These are phyloP conservation scores for Diaphora mendica DNA, from an alignment of 2,888 invertebrate species.

Conservation along the genomic window DNA sequence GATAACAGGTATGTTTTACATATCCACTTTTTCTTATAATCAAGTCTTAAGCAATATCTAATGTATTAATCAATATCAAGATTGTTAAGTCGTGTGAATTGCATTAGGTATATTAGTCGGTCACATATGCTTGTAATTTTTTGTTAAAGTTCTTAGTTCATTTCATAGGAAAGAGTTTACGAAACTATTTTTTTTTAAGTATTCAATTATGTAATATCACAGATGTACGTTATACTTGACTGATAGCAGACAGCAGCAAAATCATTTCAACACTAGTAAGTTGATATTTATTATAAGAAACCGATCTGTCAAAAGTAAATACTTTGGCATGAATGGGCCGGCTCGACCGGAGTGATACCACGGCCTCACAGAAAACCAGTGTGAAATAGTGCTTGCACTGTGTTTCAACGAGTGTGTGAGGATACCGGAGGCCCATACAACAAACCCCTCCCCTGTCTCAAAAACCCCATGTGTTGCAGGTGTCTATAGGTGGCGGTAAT, in stretches of 20 bases:
- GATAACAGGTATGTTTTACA: constrained; percentile 7
- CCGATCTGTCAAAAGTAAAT: neutral
- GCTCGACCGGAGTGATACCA: too few relatives aligned
- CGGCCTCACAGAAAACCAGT: too few relatives aligned
- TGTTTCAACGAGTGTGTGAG: too few relatives aligned
- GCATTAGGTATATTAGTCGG: neutral
- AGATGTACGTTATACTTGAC: neutral
- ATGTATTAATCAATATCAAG: neutral
- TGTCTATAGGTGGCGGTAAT: too few relatives aligned
- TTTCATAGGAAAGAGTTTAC: neutral
- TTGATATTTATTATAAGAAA: neutral
- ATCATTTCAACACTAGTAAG: neutral
- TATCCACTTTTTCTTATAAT: constrained; percentile 12
- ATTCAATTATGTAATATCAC: neutral
- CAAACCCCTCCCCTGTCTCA: too few relatives aligned
- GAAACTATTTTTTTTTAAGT: neutral
- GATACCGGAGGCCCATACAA: too few relatives aligned
- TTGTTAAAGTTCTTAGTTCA: neutral
- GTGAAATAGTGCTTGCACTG: too few relatives aligned
- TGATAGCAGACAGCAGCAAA: neutral
- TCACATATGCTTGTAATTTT: neutral
- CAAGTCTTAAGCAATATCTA: constrained; percentile 9
- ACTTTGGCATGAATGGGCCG: too few relatives aligned
- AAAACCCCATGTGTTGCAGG: too few relatives aligned
- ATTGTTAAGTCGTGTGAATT: neutral